These are phyloP conservation scores for Drosophila mulleri DNA, from an alignment of 2,888 invertebrate species.

Conservation along the genomic window DNA sequence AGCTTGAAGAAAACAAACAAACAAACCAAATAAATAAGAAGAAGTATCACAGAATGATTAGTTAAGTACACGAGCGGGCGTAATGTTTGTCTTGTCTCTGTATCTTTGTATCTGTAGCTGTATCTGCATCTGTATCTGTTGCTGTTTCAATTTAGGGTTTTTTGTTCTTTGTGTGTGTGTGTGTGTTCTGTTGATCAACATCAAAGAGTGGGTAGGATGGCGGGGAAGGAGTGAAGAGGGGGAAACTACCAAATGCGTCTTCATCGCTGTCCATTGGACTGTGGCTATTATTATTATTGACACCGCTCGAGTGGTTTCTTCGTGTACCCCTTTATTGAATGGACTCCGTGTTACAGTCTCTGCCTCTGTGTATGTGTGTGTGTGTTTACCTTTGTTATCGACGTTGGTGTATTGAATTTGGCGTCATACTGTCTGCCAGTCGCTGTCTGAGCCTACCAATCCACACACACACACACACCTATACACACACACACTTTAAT, in stretches of 20 bases:
- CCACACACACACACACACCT: conserved; percentile 4
- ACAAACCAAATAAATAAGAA: conserved; percentile 21
- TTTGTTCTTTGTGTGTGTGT: conserved; percentile 12
- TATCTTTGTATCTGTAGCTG: conserved; percentile 36
- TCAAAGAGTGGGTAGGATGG: background rate
- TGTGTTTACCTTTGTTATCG: conserved; percentile 79
- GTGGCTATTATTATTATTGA: conserved; percentile 66
- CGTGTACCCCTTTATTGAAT: conserved; percentile 26
- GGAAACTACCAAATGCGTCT: conserved; percentile 57
- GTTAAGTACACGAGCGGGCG: conserved; percentile 58
- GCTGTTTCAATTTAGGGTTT: conserved; percentile 17
- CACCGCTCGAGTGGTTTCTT: conserved; percentile 59
- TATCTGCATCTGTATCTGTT: conserved; percentile 31
- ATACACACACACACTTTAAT: conserved; percentile 13
- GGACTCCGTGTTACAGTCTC: conserved; percentile 27
- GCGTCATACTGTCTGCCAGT: conserved; percentile 83
- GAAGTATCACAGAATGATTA: conserved; percentile 74
- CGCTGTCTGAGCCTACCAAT: conserved; percentile 32
- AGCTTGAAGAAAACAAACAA: conserved; percentile 58
- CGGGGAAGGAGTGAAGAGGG: too few species aligned
- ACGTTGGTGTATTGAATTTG: conserved; percentile 75
- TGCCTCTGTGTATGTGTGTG: background rate
- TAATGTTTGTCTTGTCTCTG: conserved; percentile 24
- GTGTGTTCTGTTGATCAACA: conserved; percentile 34
- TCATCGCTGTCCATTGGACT: conserved; percentile 46